phyloP scores from a whole-genome alignment of 2,797 vertebrate genomes.

The Artibeus lituratus region DNA sequence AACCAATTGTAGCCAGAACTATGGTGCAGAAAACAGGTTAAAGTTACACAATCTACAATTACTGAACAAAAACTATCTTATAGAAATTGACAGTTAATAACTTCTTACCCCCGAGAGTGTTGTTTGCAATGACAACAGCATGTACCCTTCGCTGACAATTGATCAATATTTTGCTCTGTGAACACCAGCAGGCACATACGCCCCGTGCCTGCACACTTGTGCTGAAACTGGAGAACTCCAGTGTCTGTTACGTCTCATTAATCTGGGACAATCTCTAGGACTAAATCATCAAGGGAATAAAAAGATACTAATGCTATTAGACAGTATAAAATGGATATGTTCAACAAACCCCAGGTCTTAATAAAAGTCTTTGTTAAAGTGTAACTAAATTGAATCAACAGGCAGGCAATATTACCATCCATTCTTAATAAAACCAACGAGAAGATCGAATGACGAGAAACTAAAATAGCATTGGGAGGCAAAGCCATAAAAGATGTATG shows the following conservation, averaged over 20 bases:
- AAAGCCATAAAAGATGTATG: constrained; percentile 82
- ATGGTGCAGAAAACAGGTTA: background rate
- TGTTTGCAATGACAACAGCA: background rate
- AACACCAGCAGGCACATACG: constrained; percentile 20
- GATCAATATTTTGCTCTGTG: background rate
- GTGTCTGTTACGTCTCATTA: constrained; percentile 80
- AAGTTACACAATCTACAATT: background rate
- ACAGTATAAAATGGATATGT: constrained; percentile 67
- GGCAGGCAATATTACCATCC: constrained; percentile 71
- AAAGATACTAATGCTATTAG: constrained; percentile 70
- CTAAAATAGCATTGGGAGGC: constrained; percentile 78
- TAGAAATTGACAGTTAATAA: background rate
- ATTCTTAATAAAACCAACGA: constrained; percentile 67
- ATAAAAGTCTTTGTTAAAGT: constrained; percentile 74
- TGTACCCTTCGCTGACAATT: background rate
- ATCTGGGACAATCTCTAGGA: constrained; percentile 59
- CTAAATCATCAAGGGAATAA: constrained; percentile 59
- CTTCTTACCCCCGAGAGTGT: background rate
- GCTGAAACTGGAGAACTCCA: constrained; percentile 76
- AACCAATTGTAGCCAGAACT: background rate
- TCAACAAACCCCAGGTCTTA: constrained; percentile 71
- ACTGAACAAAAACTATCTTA: background rate
- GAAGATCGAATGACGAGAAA: constrained; percentile 83
- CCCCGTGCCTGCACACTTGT: constrained; percentile 61
- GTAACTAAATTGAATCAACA: constrained; percentile 69